Evolutionary conservation across 1,140 invertebrate species (phyloP).

Genomic region (Penaeus japonicus): DNA sequence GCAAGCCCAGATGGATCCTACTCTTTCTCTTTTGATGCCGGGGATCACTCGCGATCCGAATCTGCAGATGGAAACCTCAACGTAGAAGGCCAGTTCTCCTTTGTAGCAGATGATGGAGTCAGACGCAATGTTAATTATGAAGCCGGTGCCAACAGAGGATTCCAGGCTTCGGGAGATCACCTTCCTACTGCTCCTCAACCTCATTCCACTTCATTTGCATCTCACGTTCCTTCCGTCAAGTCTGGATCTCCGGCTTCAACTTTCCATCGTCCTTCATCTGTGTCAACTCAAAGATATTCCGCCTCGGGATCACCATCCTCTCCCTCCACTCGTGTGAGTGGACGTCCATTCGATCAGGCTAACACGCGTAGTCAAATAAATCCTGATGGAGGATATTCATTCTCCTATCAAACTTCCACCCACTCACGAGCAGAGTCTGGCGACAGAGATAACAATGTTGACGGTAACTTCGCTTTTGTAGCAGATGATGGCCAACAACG

Average conservation of each 20-base stretch:
- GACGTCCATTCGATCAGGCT: too few relatives aligned
- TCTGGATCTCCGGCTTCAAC: neutral
- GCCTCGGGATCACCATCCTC: too few relatives aligned
- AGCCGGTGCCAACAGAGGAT: conserved; percentile 48
- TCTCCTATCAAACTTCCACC: conserved; percentile 30
- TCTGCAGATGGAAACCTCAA: conserved; percentile 50
- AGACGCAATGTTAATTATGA: conserved; percentile 34
- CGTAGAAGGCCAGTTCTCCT: conserved; percentile 48
- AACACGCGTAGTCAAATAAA: neutral
- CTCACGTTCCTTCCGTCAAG: neutral
- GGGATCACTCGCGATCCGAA: conserved; percentile 57
- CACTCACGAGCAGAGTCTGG: conserved; percentile 35
- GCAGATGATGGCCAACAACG: conserved; percentile 40
- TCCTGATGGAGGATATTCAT: conserved; percentile 40
- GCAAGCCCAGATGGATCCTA: conserved; percentile 44
- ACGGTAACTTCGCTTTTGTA: too few relatives aligned
- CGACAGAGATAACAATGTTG: conserved; percentile 28
- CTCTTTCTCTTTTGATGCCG: conserved; percentile 54
- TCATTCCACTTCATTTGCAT: neutral
- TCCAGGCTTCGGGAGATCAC: conserved; percentile 49
- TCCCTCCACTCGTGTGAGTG: too few relatives aligned
- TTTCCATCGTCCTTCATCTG: too few relatives aligned
- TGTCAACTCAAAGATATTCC: too few relatives aligned
- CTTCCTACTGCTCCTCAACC: conserved; percentile 25
- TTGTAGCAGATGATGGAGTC: conserved; percentile 54